Base-by-base conservation (phyloP, 2,888 invertebrate species). In the Rotaria magnacalcarata region DNA sequence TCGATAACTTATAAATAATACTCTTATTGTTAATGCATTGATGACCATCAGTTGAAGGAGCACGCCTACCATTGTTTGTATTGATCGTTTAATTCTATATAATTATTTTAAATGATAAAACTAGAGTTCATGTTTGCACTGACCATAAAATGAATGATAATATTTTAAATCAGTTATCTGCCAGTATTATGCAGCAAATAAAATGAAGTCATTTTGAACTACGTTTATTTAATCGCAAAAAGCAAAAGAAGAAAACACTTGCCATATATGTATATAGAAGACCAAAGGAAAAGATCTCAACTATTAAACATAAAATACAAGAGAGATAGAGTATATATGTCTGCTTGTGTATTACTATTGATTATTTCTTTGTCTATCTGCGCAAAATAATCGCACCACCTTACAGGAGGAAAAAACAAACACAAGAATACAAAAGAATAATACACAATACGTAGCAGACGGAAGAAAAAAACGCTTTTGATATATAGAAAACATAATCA, bases 311-410 rank as follows among this genome's bases (percentile, higher is more conserved):
- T 67, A 67, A 67, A 67, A 67, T 67, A 67, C 67, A 67, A 67
- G 67, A 67, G 14, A 27, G 58, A 60, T 19, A 6, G 34, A 34
- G 27, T 50, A 4, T 50, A 52, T 34, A 67, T 41, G 67, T 67
- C 67, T 67, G 67, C 67, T 19, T 67, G 67, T 67, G 67, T 67
- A 67, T 67, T 67, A 67, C 67, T 67, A 67, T 67, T 67, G 7
- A 34, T 41, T 16, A 67, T 34, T 41, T 67, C 34, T 67, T 67
- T 67, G 19, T 19, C 6, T 34, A 67, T 67, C 67, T 67, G 67
- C 67, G 67, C 67, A 19, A 4, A 34, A 67, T 67, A 5, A 67
- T 34, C 34, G 67, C 34, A 67, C 41, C 67, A 67, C 67, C 67
- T 67, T 67, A 34, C 0, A 67, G 67, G 67, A 67, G 67, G 16